phyloP scores from a whole-genome alignment of 2,113 vertebrate species.

The Apus apus region DNA sequence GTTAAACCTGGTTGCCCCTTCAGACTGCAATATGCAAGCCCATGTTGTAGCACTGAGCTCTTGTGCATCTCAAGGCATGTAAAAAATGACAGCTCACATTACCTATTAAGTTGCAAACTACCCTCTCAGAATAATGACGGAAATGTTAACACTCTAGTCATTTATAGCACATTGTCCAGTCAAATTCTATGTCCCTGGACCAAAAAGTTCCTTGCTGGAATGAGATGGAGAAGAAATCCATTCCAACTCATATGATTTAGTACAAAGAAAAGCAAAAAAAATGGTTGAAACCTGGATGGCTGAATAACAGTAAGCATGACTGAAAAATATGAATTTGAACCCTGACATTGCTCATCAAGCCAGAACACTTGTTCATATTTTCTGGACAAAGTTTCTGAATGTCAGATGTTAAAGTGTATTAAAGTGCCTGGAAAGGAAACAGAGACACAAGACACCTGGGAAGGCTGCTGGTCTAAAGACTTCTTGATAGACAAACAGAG shows the following conservation, averaged over 20 bases:
- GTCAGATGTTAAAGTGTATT: neutral
- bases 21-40: neutral
- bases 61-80: neutral
- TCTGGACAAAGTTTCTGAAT: neutral
- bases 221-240: neutral
- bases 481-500: neutral
- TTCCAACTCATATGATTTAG: neutral
- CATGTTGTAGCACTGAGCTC: neutral
- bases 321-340: neutral
- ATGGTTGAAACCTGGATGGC: neutral
- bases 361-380: neutral
- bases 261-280: neutral
- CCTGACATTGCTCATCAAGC: neutral
- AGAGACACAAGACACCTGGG: neutral
- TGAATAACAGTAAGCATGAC: neutral
- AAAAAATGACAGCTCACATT: neutral
- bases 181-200: neutral
- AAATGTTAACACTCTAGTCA: neutral
- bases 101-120: neutral
- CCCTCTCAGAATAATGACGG: neutral
- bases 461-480: neutral
- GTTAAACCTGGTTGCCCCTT: neutral
- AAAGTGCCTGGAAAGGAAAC: neutral
- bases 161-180: neutral
- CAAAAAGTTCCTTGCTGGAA: neutral